Evolutionary conservation across 2,888 invertebrate species (phyloP), one percentile per base, ranked within the genome.

Genomic region (Barypeithes pellucidus): DNA sequence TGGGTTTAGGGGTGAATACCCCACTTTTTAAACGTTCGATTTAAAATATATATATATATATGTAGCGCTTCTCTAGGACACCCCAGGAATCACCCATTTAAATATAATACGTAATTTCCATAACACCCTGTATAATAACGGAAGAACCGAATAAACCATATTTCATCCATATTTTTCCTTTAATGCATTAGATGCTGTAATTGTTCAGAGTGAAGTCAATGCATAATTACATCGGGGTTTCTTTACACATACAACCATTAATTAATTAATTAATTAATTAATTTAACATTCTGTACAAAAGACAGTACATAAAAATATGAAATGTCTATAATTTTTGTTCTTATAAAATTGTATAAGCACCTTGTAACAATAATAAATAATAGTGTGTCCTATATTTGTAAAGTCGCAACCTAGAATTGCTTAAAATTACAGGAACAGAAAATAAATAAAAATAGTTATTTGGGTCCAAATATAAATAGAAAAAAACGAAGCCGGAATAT

Each of bases 261-360:
- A 16, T 57, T 50, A 2, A 29, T 5, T 52, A 14, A 52, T 52
- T 8, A 33, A 16, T 57, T 50, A 2, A 29, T 5, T 52, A 14
- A 11, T 33, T n/a, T 33, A 57, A 16, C 50, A 24, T 57, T 33
- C 14, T 33, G 33, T 33, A 57, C 54, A 57, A 57, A n/a, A 33
- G 18, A 57, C 16, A 12, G 16, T 57, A 57, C 16, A 18, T 57
- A 57, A 57, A 29, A 57, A 18, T 33, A 57, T 57, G 24, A 50
- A 50, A 24, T n/a, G 22, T 33, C 33, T 57, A 14, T 22, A 22
- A 1, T 61, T 29, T 29, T 61, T 61, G 61, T 61, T 61, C 61
- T 61, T 61, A 61, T 61, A 61, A 61, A 61, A 61, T 14, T 45
- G 61, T 61, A 61, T 29, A 61, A 61, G 61, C 61, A 61, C 43